A percentile compares a stretch with the other conserved stretches of the same genome.
Evolutionary conservation across 2,888 invertebrate genomes (phyloP).

Genomic region (Crossocerus cetratus): DNA sequence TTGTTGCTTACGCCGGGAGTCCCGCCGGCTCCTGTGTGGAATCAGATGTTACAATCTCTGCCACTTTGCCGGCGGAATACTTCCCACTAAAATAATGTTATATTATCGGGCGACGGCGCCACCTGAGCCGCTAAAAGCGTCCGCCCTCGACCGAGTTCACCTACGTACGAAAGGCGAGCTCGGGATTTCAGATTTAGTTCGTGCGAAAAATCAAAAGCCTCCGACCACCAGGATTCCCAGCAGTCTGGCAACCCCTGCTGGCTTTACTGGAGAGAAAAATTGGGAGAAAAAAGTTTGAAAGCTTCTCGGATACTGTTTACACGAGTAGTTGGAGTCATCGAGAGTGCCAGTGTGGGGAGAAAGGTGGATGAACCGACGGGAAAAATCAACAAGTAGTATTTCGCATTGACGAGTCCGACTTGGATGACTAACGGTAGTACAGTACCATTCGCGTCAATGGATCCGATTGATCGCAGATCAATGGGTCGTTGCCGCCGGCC

Average conservation of each 20-base stretch:
- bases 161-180: slow-evolving; percentile 36
- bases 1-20: slow-evolving; percentile 42
- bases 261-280: no score
- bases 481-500: slow-evolving; percentile 67
- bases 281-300: no score
- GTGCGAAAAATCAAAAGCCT: slow-evolving; percentile 21
- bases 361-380: neutral
- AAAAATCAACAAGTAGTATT: slow-evolving; percentile 6
- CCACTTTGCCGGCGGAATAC: slow-evolving; percentile 50
- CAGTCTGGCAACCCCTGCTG: no score
- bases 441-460: slow-evolving; percentile 67
- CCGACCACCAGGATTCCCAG: neutral
- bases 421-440: no score
- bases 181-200: slow-evolving; percentile 56
- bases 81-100: slow-evolving; percentile 62
- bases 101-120: slow-evolving; percentile 58
- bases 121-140: slow-evolving; percentile 73
- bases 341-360: no score
- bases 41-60: slow-evolving; percentile 59
- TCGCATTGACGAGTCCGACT: slow-evolving; percentile 43
- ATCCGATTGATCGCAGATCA: slow-evolving; percentile 76
- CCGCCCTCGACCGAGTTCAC: slow-evolving; percentile 47
- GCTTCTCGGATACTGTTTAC: no score
- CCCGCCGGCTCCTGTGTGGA: slow-evolving; percentile 31
- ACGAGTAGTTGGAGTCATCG: no score